A percentile compares a stretch with the other conserved stretches of the same genome.
These are phyloP conservation scores for Nestor notabilis DNA, from an alignment of 2,113 vertebrate genomes.

Conservation along the genomic window DNA sequence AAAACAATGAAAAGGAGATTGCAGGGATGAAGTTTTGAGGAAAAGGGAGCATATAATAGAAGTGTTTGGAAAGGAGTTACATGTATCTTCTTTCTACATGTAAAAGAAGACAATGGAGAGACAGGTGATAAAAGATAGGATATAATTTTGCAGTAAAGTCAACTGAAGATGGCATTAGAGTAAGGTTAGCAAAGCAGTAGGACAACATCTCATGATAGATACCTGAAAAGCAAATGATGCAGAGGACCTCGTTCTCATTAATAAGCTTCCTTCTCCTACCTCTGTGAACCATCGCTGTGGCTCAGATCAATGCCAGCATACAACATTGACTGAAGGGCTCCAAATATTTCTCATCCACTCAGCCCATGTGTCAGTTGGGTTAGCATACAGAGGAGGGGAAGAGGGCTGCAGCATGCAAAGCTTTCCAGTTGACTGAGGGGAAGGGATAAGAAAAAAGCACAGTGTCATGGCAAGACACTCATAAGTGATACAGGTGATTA, in stretches of 20 bases:
- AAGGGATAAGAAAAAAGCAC: not conserved
- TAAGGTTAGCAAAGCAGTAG: not conserved
- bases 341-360: not conserved
- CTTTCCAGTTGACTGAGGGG: not conserved
- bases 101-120: not conserved
- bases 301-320: not conserved
- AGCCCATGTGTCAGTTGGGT: accelerated
- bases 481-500: not conserved
- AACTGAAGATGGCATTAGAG: not conserved
- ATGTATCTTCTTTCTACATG: not conserved
- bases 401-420: not conserved
- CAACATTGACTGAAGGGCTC: not conserved
- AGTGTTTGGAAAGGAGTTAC: not conserved
- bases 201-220: not conserved
- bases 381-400: not conserved
- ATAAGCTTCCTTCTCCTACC: not conserved
- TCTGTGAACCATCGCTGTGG: not conserved
- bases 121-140: accelerated
- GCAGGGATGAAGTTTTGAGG: not conserved
- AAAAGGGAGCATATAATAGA: not conserved
- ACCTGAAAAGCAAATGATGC: not conserved
- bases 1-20: not conserved
- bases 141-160: not conserved
- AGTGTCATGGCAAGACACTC: not conserved
- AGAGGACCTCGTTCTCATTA: not conserved